Evolutionary conservation across 2,888 invertebrate species (phyloP), one percentile per base, ranked within the genome.

Genomic region (Agonopterix subpropinquella): DNA sequence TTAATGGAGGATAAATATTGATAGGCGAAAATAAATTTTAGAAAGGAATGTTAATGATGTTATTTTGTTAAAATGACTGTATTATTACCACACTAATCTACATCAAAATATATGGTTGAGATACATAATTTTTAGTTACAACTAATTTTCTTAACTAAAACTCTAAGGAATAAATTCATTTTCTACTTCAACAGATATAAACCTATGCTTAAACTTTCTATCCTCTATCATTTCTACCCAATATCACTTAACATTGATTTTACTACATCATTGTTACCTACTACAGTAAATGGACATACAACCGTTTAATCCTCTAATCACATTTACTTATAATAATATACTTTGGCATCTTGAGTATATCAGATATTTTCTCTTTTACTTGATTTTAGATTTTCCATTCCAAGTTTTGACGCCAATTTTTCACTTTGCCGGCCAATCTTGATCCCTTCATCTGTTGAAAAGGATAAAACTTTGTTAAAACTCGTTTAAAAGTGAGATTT

Each of bases 241-340:
- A 53, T 64, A 65, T 64, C 59, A 65, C 62, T 58, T 61, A 73
- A 76, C 72, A 72, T 69, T 67, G 65, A 70, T 70, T 69, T 60
- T 67, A 55, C 63, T 61, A 67, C 11, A 42, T 11, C 42, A 42
- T 28, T 69, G 63, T 62, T 62, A 58, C 59, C 53, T 28, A 61
- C 87, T 87, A 87, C 83, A 73, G 75, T 87, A 87, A 85, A 86
- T 87, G 87, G 87, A 87, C 87, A 84, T 79, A 83, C 75, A 85
- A 81, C 81, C 77, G 69, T 74, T 74, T 56, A 54, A 61, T 65
- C 64, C 55, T 58, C 73, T 80, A 80, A 69, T 76, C 77, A 71
- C 71, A 66, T 78, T 67, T 71, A 76, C 65, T 65, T 75, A 77
- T 60, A 62, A 46, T 64, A 64, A 64, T 60, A 56, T 61, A 55